Base-by-base conservation (phyloP, 2,113 vertebrate genomes). In the Phrynosoma blainvillii region DNA sequence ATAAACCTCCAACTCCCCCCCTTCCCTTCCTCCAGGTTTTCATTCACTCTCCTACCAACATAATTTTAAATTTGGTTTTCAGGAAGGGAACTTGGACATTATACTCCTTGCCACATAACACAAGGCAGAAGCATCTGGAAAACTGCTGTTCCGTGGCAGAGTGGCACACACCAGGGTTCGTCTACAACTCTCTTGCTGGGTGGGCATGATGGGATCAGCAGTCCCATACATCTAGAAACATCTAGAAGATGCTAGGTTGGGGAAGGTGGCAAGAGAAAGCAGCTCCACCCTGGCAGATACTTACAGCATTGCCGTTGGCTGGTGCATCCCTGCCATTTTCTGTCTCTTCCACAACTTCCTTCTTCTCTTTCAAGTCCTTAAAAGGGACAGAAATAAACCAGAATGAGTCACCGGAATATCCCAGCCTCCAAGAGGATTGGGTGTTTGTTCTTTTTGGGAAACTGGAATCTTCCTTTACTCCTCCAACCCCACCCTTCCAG, bases 321-420 rank as follows among this genome's bases (percentile, higher is more conserved):
- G 98, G 97, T 3, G 97, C 96, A 30, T 98, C 98, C 95, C 98
- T 98, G 87, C 98, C 98, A 71, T 99, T 99, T 95, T 99, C 98
- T 90, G 98, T 97, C 95, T 99, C 98, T 96, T 99, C 98, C 88
- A 97, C 96, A 86, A 98, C 96, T 97, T 98, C 97, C 95, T 99
- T 99, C 98, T 99, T 99, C 96, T 98, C 98, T 93, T 99, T 99
- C 94, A 99, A 96, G 90, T 99, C 98, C 98, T 99, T 93, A 80
- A 90, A 93, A 94, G 59, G 47, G 91, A 88, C 89, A 95, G 75
- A 75, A n/a, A 91, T 74, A 91, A 92, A 71, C 84, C 87, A 86
- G 10, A 5, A 2, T 92, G 68, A 94, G 89, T 95, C 92, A 94
- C 83, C 1, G 27, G 3, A 0, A 91, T 83, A 3, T 18, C 86